These are phyloP conservation scores for Calonectris borealis DNA, from an alignment of 2,113 vertebrate species.

Conservation along the genomic window DNA sequence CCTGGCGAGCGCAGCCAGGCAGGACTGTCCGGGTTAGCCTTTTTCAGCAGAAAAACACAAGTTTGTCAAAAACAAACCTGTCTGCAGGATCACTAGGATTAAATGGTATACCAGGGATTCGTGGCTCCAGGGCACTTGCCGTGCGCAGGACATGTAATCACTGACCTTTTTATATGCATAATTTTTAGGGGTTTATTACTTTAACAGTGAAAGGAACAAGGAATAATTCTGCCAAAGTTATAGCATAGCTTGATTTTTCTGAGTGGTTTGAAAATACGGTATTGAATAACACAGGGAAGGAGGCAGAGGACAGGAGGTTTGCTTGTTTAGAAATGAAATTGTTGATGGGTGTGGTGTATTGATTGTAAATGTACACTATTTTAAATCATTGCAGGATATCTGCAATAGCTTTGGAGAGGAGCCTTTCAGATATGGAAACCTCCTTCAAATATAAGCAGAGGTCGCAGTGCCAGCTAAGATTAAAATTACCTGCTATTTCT, in stretches of 20 bases:
- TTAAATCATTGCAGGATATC: not conserved
- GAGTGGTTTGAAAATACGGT: not conserved
- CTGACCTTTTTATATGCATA: not conserved
- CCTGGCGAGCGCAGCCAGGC: not conserved
- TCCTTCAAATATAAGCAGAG: not conserved
- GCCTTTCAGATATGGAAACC: not conserved
- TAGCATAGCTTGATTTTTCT: not conserved
- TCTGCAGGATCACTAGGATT: not conserved
- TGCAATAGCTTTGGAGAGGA: not conserved
- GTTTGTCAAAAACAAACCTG: not conserved
- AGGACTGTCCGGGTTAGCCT: not conserved
- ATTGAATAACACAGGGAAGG: not conserved
- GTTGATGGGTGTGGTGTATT: not conserved
- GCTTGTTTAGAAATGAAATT: not conserved
- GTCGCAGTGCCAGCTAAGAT: not conserved
- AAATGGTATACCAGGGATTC: not conserved
- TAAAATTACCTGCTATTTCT: not conserved
- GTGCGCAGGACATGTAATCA: not conserved
- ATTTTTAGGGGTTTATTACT: not conserved
- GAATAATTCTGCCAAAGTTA: not conserved
- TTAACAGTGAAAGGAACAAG: not conserved
- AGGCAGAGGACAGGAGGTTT: not conserved
- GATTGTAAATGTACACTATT: not conserved
- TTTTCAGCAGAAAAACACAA: not conserved
- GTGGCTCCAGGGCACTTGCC: not conserved